These are phyloP conservation scores for Mionectes macconnelli DNA, from an alignment of 2,113 vertebrate species.

Conservation along the genomic window DNA sequence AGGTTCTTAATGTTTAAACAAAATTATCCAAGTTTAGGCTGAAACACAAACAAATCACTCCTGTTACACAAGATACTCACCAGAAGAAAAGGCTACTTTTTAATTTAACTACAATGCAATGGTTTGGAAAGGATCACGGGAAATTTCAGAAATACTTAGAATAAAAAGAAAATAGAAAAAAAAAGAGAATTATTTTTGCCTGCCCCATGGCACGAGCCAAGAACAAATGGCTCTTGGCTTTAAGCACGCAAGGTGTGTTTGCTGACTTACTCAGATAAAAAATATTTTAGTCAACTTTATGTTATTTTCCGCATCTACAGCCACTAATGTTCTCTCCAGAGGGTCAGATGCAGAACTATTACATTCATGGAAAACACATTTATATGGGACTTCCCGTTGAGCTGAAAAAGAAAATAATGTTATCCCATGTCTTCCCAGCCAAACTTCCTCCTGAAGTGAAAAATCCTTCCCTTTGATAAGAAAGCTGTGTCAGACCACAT, in stretches of 20 bases:
- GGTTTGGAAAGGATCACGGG: neutral
- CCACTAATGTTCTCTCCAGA: neutral
- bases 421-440: constrained; percentile 17
- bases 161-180: neutral
- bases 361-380: constrained; percentile 16
- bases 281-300: neutral
- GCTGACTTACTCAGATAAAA: neutral
- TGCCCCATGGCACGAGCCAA: neutral
- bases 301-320: neutral
- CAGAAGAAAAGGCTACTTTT: neutral
- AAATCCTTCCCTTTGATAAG: constrained; percentile 52
- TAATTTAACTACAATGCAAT: neutral
- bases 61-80: neutral
- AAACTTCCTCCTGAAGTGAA: constrained; percentile 46
- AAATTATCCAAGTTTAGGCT: constrained; percentile 2
- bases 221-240: constrained; percentile 9
- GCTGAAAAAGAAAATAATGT: neutral
- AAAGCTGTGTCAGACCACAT: neutral
- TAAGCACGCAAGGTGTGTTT: neutral
- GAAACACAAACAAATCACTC: neutral
- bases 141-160: neutral
- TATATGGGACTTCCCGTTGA: neutral
- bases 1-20: neutral
- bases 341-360: neutral
- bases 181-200: neutral